Percentiles rank a stretch among this genome's conserved stretches.
phyloP scores from a whole-genome alignment of 2,888 invertebrate species.

The Scaptomyza cyrtandrae region DNA sequence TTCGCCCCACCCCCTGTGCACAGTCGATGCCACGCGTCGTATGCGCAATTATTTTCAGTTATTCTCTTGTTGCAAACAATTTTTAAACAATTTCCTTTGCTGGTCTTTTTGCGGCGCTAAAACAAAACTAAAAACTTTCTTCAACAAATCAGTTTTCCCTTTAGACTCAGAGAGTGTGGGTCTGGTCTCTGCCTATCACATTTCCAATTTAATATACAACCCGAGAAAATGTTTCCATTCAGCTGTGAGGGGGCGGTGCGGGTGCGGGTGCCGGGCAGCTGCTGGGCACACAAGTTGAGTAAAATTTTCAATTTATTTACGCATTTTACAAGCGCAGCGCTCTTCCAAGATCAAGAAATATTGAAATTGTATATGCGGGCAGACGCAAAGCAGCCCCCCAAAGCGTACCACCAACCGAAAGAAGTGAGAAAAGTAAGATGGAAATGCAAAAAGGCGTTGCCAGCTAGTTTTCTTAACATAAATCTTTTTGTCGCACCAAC shows the following conservation, averaged over 20 bases:
- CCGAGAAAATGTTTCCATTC: constrained; percentile 24
- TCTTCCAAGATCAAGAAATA: constrained; percentile 65
- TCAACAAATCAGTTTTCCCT: constrained; percentile 1
- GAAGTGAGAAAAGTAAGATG: not conserved
- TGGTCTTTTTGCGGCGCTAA: constrained; percentile 7
- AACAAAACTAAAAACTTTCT: constrained; percentile 36
- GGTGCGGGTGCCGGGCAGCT: not conserved
- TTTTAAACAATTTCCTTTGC: constrained; percentile 24
- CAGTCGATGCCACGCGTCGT: constrained; percentile 53
- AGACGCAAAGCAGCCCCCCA: not conserved
- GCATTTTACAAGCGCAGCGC: constrained; percentile 12
- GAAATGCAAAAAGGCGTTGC: constrained; percentile 33
- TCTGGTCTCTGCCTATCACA: constrained; percentile 57
- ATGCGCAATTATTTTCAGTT: constrained; percentile 46
- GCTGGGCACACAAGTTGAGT: constrained; percentile 47
- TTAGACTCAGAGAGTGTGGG: too few species aligned
- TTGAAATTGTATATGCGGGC: constrained; percentile 71
- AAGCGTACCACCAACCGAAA: not conserved
- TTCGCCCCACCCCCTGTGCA: not conserved
- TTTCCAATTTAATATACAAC: constrained; percentile 67
- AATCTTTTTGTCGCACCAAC: constrained; percentile 65
- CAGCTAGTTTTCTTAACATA: constrained; percentile 69
- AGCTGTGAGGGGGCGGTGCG: constrained; percentile 5
- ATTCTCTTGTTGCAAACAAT: constrained; percentile 6
- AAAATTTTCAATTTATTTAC: constrained; percentile 72